Base-by-base conservation (phyloP, 2,113 vertebrate genomes). In the Rostratula benghalensis region DNA sequence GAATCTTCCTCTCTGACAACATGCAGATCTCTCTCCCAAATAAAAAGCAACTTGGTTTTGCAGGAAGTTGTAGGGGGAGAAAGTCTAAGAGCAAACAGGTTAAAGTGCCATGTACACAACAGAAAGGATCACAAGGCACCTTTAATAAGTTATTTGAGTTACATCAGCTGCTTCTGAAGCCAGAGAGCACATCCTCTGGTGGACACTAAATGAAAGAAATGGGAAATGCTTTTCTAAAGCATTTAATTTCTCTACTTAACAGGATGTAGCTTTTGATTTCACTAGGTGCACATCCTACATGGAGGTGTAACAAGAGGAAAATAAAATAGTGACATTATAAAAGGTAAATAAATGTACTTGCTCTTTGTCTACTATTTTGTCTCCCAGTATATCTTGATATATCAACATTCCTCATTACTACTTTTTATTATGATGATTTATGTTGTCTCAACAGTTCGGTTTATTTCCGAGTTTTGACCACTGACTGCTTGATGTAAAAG, bases 91-190 rank as follows among this genome's bases (percentile, higher is more conserved):
- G 60, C 90, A 97, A 91, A 79, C 56, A 94, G 87, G 77, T 94
- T 97, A 50, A 87, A 76, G 59, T 57, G 50, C 73, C 78, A 39
- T 93, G 78, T 67, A 74, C 51, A 39, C 33, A 79, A 63, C 64
- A 88, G 73, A 79, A 76, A 69, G 39, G 61, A 83, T 86, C 56
- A 74, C 48, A 54, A 92, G 81, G 25, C 57, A 92, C 46, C 71
- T 89, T 75, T 83, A 91, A 93, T 15, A 60, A 91, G 39, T 48
- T 59, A 13, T 90, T 41, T 80, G 78, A 92, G 90, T 78, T 78
- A 87, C n/a, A 79, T 33, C 86, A 91, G 89, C 69, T 95, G 83
- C 65, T 87, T 87, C 89, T 89, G 65, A 35, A 92, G 59, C 60
- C 59, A 83, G 77, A 83, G 50, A 76, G 64, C 77, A 87, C 46